Base-by-base conservation (phyloP, 2,797 vertebrate species). In the Atherinosoma microstoma region DNA sequence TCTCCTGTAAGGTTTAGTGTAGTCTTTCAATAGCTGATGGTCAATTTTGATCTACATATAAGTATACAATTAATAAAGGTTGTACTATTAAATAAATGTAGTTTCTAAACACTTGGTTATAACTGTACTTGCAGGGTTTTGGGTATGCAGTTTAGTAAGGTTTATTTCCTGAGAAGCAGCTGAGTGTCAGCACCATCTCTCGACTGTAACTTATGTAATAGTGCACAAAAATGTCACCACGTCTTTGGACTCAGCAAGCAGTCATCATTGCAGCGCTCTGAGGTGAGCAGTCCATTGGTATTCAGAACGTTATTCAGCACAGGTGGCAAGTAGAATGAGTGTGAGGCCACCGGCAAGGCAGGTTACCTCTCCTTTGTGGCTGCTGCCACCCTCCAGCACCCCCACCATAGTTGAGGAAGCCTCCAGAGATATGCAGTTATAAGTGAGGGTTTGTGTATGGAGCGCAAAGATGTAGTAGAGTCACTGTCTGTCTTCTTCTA, bases 311-410 rank as follows among this genome's bases (percentile, higher is more conserved):
- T 11, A 34, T 67, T 81, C 34, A 5, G 71, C 75, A 79, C 90
- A 92, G 87, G 90, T 92, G 91, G 89, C 82, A 89, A 77, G 84
- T 83, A 81, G 80, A 87, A 74, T 42, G 80, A 82, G 87, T 59
- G 73, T 80, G 86, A 88, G 83, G 83, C 85, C 88, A 86, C 79
- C 70, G 63, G 76, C 35, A 42, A 86, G 67, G 73, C 87, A 80
- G 83, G 87, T 85, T 89, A 81, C 82, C 65, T 64, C 79, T 85
- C 76, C 76, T 74, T 72, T 79, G 73, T 80, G 63, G 68, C 74
- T 70, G 69, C 76, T 54, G 36, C 65, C 45, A 49, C 53, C 27
- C 56, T 64, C 29, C 5, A 66, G 47, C 77, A 47, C 66, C 53
- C 36, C 65, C 78, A 78, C 58, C 75, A 68, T 71, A 80, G 64